Conservation (phyloP, 2,888 invertebrate genomes). For the Lomographa bimaculata region DNA sequence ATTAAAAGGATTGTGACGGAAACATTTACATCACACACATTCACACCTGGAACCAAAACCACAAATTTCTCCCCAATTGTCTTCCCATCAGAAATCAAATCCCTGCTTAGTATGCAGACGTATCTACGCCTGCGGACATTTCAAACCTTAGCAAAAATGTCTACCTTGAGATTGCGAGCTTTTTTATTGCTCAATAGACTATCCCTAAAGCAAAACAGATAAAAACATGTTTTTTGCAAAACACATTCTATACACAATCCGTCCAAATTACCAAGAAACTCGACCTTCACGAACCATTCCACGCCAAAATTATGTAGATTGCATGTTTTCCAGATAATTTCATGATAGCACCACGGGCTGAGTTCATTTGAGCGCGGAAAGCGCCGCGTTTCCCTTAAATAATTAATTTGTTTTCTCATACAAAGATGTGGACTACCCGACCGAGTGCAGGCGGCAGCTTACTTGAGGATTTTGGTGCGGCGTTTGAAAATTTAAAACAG, state of each 20-base stretch:
- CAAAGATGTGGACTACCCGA: conserved; percentile 37
- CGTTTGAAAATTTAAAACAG: conserved; percentile 38
- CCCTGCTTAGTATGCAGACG: too few relatives aligned
- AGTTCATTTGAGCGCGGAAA: conserved; percentile 52
- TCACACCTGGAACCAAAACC: too few relatives aligned
- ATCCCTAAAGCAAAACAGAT: too few relatives aligned
- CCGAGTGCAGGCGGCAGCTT: conserved; percentile 10
- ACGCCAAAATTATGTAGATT: conserved; percentile 25
- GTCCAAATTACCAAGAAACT: conserved; percentile 29
- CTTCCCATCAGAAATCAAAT: too few relatives aligned
- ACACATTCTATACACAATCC: neutral
- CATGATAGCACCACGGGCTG: conserved; percentile 48
- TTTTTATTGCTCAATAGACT: too few relatives aligned
- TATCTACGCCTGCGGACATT: too few relatives aligned
- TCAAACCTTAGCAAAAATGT: too few relatives aligned
- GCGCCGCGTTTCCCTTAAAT: conserved; percentile 52
- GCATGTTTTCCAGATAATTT: conserved; percentile 41
- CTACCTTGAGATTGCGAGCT: too few relatives aligned
- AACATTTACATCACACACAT: too few relatives aligned
- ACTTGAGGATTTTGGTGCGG: conserved; percentile 27
- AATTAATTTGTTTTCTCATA: conserved; percentile 73
- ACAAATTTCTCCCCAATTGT: too few relatives aligned
- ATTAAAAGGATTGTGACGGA: too few relatives aligned
- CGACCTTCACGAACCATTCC: conserved; percentile 16
- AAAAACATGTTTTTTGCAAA: too few relatives aligned